Percentiles rank a stretch among this genome's conserved stretches.
Conservation (phyloP, 2,888 invertebrate genomes). For the Spisula solida region DNA sequence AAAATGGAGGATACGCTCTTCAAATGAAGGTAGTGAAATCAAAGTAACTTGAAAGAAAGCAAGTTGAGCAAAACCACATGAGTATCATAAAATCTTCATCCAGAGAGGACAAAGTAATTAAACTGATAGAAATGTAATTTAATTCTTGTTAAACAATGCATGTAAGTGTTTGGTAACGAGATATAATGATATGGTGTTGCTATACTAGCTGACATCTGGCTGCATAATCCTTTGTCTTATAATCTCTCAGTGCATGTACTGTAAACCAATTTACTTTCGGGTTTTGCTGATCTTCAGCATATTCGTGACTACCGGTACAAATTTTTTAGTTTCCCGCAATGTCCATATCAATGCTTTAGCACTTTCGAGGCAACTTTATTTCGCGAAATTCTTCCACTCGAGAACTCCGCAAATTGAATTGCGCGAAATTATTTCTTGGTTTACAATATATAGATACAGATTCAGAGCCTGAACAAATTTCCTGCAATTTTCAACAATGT, state of each 20-base stretch:
- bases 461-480: background rate
- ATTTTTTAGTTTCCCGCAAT: too few species aligned
- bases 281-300: too few species aligned
- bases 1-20: background rate
- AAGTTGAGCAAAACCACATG: background rate
- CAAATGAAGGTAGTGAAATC: slow-evolving; percentile 13
- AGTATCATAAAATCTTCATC: slow-evolving; percentile 1
- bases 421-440: too few species aligned
- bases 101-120: slow-evolving; percentile 19
- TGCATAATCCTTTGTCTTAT: background rate
- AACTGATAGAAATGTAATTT: slow-evolving; percentile 6
- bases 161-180: background rate
- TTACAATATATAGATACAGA: background rate
- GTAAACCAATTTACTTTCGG: too few species aligned
- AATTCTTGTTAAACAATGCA: slow-evolving; percentile 5
- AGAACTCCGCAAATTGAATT: too few species aligned
- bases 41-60: slow-evolving; percentile 15
- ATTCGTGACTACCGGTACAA: too few species aligned
- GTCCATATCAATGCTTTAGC: too few species aligned
- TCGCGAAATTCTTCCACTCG: too few species aligned
- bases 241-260: background rate
- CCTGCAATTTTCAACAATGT: too few species aligned
- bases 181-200: background rate
- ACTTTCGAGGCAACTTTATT: too few species aligned
- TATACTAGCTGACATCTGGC: background rate